phyloP scores from a whole-genome alignment of 2,113 vertebrate genomes.

The Thermophis baileyi region DNA sequence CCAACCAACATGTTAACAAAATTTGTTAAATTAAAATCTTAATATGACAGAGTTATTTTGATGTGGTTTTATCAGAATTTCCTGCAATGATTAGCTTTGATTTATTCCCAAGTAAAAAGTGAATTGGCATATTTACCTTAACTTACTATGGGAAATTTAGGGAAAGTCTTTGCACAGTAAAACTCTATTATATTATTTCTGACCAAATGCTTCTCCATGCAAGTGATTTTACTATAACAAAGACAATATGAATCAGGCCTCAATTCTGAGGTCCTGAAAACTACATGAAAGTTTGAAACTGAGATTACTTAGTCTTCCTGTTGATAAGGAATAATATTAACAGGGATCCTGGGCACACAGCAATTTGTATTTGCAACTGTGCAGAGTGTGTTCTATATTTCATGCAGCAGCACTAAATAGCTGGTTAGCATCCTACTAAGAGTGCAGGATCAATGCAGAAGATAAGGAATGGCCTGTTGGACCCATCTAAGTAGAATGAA shows the following conservation, averaged over 20 bases:
- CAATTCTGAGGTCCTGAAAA: not conserved
- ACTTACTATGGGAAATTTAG: not conserved
- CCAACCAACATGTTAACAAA: conserved; percentile 13
- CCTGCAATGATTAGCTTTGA: not conserved
- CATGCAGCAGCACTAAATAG: not conserved
- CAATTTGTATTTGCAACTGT: not conserved
- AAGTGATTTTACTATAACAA: not conserved
- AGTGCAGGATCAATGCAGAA: not conserved
- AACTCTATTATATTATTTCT: not conserved
- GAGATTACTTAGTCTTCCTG: not conserved
- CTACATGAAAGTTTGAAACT: not conserved
- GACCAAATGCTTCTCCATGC: not conserved
- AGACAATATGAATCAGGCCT: not conserved
- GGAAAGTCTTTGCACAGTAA: not conserved
- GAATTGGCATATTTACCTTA: not conserved
- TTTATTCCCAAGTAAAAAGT: not conserved
- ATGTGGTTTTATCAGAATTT: not conserved
- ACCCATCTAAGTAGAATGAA: not conserved
- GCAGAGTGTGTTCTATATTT: not conserved
- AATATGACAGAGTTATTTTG: not conserved
- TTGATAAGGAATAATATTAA: not conserved
- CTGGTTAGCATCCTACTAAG: not conserved
- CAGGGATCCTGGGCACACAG: not conserved
- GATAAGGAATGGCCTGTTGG: not conserved
- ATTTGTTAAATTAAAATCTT: not conserved